Percentiles rank a stretch among this genome's conserved stretches.
phyloP scores from a whole-genome alignment of 2,113 vertebrate species.

The Leptocoma aspasia region DNA sequence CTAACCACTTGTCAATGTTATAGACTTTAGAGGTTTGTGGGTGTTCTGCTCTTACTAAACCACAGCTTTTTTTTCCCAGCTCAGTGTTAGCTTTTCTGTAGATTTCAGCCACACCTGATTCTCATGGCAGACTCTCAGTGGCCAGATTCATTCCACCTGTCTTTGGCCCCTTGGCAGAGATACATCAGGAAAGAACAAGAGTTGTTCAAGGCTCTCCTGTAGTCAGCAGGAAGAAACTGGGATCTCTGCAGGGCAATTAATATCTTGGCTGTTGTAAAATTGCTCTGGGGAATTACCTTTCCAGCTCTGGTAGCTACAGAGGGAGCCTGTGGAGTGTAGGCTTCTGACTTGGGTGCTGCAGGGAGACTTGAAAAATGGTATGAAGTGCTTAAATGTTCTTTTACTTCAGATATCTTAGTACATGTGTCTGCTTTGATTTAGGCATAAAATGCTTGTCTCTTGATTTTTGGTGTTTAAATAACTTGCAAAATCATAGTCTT shows the following conservation, averaged over 20 bases:
- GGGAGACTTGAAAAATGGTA: not conserved
- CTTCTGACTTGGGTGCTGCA: not conserved
- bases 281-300: not conserved
- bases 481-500: not conserved
- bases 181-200: not conserved
- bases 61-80: not conserved
- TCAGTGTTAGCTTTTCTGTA: not conserved
- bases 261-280: not conserved
- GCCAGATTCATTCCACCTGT: not conserved
- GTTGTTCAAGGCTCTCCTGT: not conserved
- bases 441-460: not conserved
- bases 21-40: not conserved
- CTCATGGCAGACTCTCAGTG: not conserved
- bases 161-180: not conserved
- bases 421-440: not conserved
- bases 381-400: not conserved
- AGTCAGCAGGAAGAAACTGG: not conserved
- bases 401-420: not conserved
- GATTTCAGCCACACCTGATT: not conserved
- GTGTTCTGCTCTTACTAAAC: not conserved
- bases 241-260: not conserved
- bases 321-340: rapidly evolving
- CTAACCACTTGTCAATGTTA: not conserved
- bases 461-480: not conserved
- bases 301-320: not conserved